Percentiles rank a stretch among this genome's conserved stretches.
Evolutionary conservation across 2,888 invertebrate species (phyloP).

Genomic region (Catonia carolina): DNA sequence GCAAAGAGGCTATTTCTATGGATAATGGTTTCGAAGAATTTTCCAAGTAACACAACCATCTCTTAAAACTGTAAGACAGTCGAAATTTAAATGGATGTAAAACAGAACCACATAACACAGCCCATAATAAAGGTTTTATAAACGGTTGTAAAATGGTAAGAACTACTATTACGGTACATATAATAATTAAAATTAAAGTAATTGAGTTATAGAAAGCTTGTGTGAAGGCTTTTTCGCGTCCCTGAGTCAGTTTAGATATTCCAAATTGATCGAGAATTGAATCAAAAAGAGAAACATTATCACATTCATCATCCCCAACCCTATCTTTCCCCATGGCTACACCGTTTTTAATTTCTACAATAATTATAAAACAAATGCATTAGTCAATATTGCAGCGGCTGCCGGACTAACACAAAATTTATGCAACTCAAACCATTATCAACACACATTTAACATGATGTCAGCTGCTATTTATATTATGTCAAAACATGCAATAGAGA

Average conservation of each 20-base stretch:
- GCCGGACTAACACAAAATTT: no score
- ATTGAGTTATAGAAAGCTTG: conserved; percentile 86
- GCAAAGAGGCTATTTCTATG: background rate
- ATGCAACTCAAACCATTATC: no score
- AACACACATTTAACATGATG: no score
- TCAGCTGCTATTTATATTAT: no score
- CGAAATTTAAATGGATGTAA: conserved; percentile 90
- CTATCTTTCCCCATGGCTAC: background rate
- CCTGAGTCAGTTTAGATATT: conserved; percentile 45
- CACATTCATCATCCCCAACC: conserved; percentile 1
- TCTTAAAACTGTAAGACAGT: conserved; percentile 64
- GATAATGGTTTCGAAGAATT: conserved; percentile 30
- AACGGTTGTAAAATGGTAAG: conserved; percentile 86
- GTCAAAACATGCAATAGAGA: no score
- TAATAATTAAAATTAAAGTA: conserved; percentile 65
- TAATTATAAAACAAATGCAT: background rate
- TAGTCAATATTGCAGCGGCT: background rate
- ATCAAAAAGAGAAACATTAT: conserved; percentile 5
- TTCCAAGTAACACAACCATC: conserved; percentile 70
- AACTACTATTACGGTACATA: conserved; percentile 62
- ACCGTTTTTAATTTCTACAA: no score
- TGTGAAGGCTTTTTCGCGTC: conserved; percentile 82
- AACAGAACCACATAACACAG: conserved; percentile 90
- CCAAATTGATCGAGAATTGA: conserved; percentile 8
- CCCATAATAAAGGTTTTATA: conserved; percentile 92